phyloP scores from a whole-genome alignment of 2,113 vertebrate genomes.

The Neolamprologus variostigma region DNA sequence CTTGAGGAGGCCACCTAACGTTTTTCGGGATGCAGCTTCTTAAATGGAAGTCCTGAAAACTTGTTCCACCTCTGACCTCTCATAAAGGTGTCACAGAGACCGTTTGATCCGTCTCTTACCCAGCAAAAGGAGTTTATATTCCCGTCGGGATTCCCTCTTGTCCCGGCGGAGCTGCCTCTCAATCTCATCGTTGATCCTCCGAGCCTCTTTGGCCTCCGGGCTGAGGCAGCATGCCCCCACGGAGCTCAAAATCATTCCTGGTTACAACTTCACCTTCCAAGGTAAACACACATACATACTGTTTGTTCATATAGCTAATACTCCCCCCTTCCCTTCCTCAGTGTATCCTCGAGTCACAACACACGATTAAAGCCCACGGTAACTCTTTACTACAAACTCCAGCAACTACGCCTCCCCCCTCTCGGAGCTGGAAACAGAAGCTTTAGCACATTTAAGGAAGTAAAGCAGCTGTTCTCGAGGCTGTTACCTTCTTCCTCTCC shows the following conservation, averaged over 20 bases:
- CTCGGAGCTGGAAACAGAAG: not conserved
- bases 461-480: not conserved
- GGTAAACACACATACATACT: not conserved
- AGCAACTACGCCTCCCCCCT: not conserved
- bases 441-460: not conserved
- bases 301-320: not conserved
- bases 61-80: not conserved
- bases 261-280: not conserved
- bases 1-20: not conserved
- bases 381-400: not conserved
- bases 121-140: conserved; percentile 86
- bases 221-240: conserved; percentile 90
- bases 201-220: conserved; percentile 91
- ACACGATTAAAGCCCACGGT: not conserved
- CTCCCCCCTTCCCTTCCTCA: not conserved
- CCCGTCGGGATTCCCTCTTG: conserved; percentile 80
- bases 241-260: conserved; percentile 78
- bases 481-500: not conserved
- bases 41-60: not conserved
- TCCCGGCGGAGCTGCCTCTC: conserved; percentile 87
- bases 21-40: not conserved
- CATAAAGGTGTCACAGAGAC: not conserved
- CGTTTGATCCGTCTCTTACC: conserved; percentile 65
- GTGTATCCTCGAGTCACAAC: not conserved
- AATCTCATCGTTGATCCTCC: conserved; percentile 91